Percentiles rank a stretch among this genome's conserved stretches.
phyloP scores from a whole-genome alignment of 2,113 vertebrate genomes.

The Verasper variegatus region DNA sequence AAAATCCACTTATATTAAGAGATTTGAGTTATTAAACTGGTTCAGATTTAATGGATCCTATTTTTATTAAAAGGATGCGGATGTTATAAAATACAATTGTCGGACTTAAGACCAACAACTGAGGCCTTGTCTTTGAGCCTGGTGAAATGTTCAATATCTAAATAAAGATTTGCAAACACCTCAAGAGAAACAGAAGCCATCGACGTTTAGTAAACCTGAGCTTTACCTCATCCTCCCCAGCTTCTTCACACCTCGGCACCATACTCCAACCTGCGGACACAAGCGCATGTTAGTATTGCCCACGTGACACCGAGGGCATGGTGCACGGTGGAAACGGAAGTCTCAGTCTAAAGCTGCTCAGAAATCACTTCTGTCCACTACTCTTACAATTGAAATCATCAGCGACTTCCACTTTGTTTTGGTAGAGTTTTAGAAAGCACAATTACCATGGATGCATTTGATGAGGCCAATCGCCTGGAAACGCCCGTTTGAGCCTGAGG shows the following conservation, averaged over 20 bases:
- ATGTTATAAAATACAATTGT: not conserved
- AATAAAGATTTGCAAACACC: not conserved
- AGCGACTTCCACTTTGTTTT: constrained; percentile 11
- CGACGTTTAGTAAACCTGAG: fast-evolving
- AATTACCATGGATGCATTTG: not conserved
- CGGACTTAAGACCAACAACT: not conserved
- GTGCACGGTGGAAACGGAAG: not conserved
- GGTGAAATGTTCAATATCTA: not conserved
- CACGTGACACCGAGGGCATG: fast-evolving
- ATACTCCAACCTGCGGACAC: not conserved
- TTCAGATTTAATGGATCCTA: too few relatives aligned
- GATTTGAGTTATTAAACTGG: too few relatives aligned
- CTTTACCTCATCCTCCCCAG: not conserved
- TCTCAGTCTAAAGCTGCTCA: constrained; percentile 75
- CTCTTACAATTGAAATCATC: constrained; percentile 76
- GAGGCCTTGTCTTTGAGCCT: not conserved
- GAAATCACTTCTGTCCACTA: constrained; percentile 85
- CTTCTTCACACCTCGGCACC: not conserved
- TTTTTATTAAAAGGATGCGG: too few relatives aligned
- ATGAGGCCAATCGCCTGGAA: fast-evolving
- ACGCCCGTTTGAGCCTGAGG: not conserved
- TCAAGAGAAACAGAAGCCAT: constrained; percentile 9
- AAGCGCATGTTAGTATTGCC: fast-evolving
- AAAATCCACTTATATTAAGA: too few relatives aligned
- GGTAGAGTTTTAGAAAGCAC: fast-evolving